Evolutionary conservation across 92 coral and sea anemone species (phyloP).

Genomic region (Epizoanthus scotinus): DNA sequence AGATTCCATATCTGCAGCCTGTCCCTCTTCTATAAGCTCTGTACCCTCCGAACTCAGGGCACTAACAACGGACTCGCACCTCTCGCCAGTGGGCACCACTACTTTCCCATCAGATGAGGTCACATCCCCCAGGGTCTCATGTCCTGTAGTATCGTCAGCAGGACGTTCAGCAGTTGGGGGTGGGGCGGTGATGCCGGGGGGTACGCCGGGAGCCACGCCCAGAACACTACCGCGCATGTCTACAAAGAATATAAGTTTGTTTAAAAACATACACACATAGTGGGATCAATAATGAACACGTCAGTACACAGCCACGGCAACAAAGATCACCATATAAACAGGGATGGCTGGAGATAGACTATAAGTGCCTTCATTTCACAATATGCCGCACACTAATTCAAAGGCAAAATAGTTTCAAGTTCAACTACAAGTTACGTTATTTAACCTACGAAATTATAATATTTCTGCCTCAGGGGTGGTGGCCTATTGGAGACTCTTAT

Average conservation of each 20-base stretch:
- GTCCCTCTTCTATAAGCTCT: constrained; percentile 1
- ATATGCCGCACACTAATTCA: too few relatives aligned
- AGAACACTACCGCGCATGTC: constrained; percentile 4
- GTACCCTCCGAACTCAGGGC: constrained; percentile 16
- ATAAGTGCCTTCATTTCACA: too few relatives aligned
- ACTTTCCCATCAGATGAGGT: constrained; percentile 30
- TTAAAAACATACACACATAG: too few relatives aligned
- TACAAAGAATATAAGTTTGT: background rate
- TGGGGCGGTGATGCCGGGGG: constrained; percentile 68
- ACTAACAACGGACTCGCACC: constrained; percentile 21
- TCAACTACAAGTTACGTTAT: too few relatives aligned
- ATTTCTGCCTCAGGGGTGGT: too few relatives aligned
- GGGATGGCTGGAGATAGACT: too few relatives aligned
- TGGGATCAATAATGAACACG: too few relatives aligned
- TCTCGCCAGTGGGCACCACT: constrained; percentile 30
- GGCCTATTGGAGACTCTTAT: too few relatives aligned
- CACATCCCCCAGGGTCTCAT: background rate
- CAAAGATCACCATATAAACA: too few relatives aligned
- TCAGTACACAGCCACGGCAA: too few relatives aligned
- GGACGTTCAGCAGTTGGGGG: constrained; percentile 66
- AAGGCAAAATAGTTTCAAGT: too few relatives aligned
- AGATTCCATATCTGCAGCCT: background rate
- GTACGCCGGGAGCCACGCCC: constrained; percentile 50
- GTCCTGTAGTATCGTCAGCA: background rate
- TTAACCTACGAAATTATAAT: too few relatives aligned